Evolutionary conservation across 1,140 invertebrate genomes (phyloP).

Genomic region (Drosophila willistoni): DNA sequence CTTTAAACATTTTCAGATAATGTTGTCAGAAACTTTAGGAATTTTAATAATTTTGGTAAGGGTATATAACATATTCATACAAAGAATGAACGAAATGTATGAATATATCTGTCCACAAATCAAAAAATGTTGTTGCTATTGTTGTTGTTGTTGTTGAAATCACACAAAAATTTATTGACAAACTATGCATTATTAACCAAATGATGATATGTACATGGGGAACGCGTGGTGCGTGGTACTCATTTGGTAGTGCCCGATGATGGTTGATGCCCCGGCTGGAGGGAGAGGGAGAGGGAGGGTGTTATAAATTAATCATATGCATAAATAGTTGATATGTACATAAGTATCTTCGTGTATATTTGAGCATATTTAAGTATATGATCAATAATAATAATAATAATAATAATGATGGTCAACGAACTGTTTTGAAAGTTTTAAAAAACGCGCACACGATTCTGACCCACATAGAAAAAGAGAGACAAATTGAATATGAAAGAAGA

Average conservation of each 20-base stretch:
- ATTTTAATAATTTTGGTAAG: no score
- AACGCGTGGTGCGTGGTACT: constrained; percentile 60
- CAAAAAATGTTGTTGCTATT: no score
- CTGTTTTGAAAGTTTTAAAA: constrained; percentile 64
- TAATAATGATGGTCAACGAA: constrained; percentile 63
- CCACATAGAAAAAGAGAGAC: constrained; percentile 40
- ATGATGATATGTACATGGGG: constrained; percentile 77
- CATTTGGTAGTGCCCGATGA: constrained; percentile 66
- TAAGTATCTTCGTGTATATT: background rate
- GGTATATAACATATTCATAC: background rate
- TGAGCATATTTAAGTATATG: constrained; percentile 39
- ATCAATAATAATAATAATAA: constrained; percentile 54
- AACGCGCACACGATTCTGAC: constrained; percentile 74
- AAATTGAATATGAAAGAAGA: background rate
- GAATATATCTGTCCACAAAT: no score
- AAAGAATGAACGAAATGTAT: background rate
- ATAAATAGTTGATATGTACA: constrained; percentile 37
- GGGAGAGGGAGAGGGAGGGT: constrained; percentile 9
- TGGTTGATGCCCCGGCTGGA: constrained; percentile 46
- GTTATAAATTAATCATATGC: constrained; percentile 65
- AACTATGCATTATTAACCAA: constrained; percentile 79
- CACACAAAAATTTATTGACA: constrained; percentile 80
- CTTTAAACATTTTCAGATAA: no score
- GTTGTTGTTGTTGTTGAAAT: background rate
- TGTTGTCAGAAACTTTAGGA: no score